Conservation (phyloP, 2,797 vertebrate species). For the Champsocephalus gunnari region DNA sequence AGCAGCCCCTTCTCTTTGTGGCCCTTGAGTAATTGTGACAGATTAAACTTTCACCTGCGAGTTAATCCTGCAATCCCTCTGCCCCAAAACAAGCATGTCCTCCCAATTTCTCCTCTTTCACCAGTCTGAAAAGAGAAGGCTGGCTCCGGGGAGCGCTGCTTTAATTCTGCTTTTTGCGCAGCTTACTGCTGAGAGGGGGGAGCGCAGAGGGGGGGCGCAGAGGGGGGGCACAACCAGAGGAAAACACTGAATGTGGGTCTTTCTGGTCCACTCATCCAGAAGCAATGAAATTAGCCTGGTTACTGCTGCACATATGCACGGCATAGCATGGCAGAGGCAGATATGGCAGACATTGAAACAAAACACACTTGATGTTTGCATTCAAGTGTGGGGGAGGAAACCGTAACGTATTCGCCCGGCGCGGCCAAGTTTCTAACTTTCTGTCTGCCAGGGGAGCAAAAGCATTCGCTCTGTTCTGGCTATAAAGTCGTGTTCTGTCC, state of each 20-base stretch:
- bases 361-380: constrained; percentile 61
- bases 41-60: constrained; percentile 58
- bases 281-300: constrained; percentile 72
- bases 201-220: too few relatives aligned
- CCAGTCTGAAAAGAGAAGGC: constrained; percentile 58
- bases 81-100: constrained; percentile 54
- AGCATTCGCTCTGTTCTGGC: constrained; percentile 24
- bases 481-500: constrained; percentile 51
- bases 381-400: constrained; percentile 61
- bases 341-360: constrained; percentile 71
- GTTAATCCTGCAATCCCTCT: constrained; percentile 41
- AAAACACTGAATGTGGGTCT: constrained; percentile 58
- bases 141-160: constrained; percentile 52
- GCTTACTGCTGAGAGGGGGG: constrained; percentile 74
- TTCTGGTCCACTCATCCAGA: constrained; percentile 78
- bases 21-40: constrained; percentile 21
- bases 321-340: constrained; percentile 66
- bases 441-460: constrained; percentile 42
- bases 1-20: not conserved
- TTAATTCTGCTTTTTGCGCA: constrained; percentile 71
- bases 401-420: constrained; percentile 48
- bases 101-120: constrained; percentile 49
- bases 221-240: constrained; percentile 53
- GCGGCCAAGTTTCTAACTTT: constrained; percentile 61
- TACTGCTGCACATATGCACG: constrained; percentile 65